Evolutionary conservation across 2,888 invertebrate species (phyloP), one percentile per base, ranked within the genome.

Genomic region (Lamellibrachia columna): DNA sequence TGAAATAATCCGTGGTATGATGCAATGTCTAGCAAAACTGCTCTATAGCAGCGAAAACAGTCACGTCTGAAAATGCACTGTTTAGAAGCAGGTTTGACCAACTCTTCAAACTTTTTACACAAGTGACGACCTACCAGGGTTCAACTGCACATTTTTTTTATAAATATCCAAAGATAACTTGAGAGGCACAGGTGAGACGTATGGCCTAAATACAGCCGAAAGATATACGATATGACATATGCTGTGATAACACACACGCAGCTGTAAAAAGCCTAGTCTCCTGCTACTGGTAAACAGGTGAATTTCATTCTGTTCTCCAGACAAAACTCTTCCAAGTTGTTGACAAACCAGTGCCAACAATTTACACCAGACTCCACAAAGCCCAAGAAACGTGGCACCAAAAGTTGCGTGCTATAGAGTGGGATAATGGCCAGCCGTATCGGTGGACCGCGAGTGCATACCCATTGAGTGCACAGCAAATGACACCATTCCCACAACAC

Each of bases 201-300:
- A 75, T 75, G 75, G 75, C 75, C 75, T 75, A 22, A 75, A 75
- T 75, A n/a, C 75, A 75, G 75, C 75, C 22, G 75, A 22, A 75
- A 75, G 75, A 75, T 75, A 75, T 15, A 15, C 75, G 75, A 75
- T 75, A 75, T 75, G 75, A 75, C 15, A 75, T 75, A 75, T 6
- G 75, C 75, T 75, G n/a, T 75, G 75, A 75, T 75, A 75, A 75
- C 75, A 15, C 22, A 75, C 75, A 75, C 75, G 75, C 75, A 75
- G 75, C 75, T 75, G 75, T 75, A 75, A 75, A 75, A 75, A 22
- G 22, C 75, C 75, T 75, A 4, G 15, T 75, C 75, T 75, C 22
- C 6, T n/a, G 22, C 75, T n/a, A 75, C 75, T 6, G 40, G 6
- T 22, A 75, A 75, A 75, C 75, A 75, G 75, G 75, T 75, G 75